These are phyloP conservation scores for Tigriopus californicus DNA, from an alignment of 2,888 invertebrate genomes.

Conservation along the genomic window DNA sequence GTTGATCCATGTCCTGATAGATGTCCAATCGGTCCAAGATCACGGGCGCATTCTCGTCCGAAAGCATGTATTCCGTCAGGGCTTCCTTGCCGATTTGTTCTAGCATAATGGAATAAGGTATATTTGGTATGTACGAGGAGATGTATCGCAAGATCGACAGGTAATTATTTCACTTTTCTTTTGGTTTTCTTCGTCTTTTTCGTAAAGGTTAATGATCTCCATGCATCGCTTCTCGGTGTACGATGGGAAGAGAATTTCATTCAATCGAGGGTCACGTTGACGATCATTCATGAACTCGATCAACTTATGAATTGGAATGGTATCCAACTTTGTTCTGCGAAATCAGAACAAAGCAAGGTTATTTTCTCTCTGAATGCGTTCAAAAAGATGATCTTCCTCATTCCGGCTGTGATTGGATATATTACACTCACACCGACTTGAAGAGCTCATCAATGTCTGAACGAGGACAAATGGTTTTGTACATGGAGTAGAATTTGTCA, in stretches of 20 bases:
- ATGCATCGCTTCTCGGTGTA: conserved; percentile 82
- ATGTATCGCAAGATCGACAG: neutral
- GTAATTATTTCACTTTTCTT: conserved; percentile 36
- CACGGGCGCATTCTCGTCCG: conserved; percentile 98
- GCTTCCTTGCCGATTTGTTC: conserved; percentile 64
- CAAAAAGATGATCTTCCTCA: too few relatives aligned
- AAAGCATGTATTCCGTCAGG: conserved; percentile 94
- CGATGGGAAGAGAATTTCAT: conserved; percentile 93
- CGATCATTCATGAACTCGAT: conserved; percentile 88
- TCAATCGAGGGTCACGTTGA: conserved; percentile 90
- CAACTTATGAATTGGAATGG: conserved; percentile 65
- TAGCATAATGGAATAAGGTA: neutral
- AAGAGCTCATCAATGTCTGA: conserved; percentile 97
- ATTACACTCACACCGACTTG: conserved; percentile 73
- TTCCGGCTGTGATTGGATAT: too few relatives aligned
- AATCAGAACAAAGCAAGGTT: neutral
- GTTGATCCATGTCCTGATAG: conserved; percentile 94
- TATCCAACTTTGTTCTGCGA: conserved; percentile 63
- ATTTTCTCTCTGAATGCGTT: too few relatives aligned
- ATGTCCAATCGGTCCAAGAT: conserved; percentile 93
- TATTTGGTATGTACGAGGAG: neutral
- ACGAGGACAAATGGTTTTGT: conserved; percentile 95
- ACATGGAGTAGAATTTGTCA: conserved; percentile 92
- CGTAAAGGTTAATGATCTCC: conserved; percentile 84
- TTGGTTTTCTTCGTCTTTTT: conserved; percentile 55